A percentile compares a stretch with the other conserved stretches of the same genome.
Evolutionary conservation across 2,888 invertebrate genomes (phyloP).

Genomic region (Allolobophora icterica): DNA sequence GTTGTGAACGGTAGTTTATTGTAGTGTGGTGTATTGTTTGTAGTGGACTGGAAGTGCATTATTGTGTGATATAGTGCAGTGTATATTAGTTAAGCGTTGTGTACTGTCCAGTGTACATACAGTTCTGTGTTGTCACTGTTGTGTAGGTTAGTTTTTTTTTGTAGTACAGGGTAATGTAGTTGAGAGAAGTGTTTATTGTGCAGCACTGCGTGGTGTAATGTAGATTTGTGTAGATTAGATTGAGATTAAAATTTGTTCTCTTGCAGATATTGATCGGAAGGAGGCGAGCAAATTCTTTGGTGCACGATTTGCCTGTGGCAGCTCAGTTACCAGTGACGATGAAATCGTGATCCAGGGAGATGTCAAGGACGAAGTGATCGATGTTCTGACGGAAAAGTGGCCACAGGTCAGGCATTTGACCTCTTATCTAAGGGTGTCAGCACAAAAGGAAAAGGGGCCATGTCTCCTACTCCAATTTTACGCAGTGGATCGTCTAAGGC

Average conservation of each 20-base stretch:
- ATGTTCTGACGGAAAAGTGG: constrained; percentile 98
- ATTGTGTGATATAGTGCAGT: background rate
- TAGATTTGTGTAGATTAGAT: background rate
- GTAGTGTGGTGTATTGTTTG: no score
- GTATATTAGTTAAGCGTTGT: background rate
- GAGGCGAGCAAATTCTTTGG: constrained; percentile 97
- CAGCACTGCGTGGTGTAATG: background rate
- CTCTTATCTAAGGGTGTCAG: no score
- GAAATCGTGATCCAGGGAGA: constrained; percentile 99
- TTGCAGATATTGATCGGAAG: constrained; percentile 91
- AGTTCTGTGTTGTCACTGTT: no score
- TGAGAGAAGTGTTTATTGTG: background rate
- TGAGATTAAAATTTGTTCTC: background rate
- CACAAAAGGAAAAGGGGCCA: no score
- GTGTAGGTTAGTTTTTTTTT: background rate
- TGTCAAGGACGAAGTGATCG: constrained; percentile 96
- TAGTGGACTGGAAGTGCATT: no score
- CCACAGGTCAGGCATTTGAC: constrained; percentile 74
- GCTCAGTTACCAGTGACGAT: constrained; percentile 96
- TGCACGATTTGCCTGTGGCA: constrained; percentile 97
- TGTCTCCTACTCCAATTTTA: no score
- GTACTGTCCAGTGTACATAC: no score
- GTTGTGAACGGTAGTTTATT: no score
- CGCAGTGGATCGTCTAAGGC: no score
- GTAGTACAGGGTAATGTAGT: background rate